Evolutionary conservation across 2,888 invertebrate genomes (phyloP).

Genomic region (Matsumyia berberina): DNA sequence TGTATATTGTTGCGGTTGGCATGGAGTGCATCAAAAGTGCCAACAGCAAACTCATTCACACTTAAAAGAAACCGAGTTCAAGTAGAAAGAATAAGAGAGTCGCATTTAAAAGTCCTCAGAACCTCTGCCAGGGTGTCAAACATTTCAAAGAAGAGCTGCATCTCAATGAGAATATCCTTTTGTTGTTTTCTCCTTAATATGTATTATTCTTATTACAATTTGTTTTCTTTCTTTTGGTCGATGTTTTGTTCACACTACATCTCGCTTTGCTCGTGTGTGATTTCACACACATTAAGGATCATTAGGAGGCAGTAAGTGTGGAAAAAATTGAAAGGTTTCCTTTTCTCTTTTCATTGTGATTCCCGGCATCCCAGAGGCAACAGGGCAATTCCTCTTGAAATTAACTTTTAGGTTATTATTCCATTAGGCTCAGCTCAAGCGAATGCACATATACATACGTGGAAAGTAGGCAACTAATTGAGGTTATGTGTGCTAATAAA

Average conservation of each 20-base stretch:
- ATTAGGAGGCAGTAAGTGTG: constrained; percentile 47
- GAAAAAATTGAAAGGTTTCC: constrained; percentile 7
- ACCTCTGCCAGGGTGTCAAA: constrained; percentile 44
- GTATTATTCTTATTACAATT: constrained; percentile 59
- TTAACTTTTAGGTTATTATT: constrained; percentile 65
- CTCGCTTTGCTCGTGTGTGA: background rate
- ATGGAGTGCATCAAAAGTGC: constrained; percentile 40
- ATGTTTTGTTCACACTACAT: constrained; percentile 41
- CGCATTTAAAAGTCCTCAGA: constrained; percentile 45
- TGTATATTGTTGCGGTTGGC: constrained; percentile 48
- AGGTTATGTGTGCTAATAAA: constrained; percentile 47
- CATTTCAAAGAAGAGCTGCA: constrained; percentile 16
- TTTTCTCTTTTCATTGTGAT: constrained; percentile 17
- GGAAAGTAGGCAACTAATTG: constrained; percentile 19
- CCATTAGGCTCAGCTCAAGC: constrained; percentile 51
- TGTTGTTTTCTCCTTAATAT: constrained; percentile 52
- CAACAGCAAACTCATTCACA: constrained; percentile 61
- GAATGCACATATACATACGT: background rate
- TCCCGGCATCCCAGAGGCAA: constrained; percentile 40
- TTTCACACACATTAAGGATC: constrained; percentile 33
- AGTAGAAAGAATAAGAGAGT: constrained; percentile 30
- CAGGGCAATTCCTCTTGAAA: constrained; percentile 57
- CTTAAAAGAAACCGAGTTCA: constrained; percentile 33
- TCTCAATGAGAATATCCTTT: constrained; percentile 45
- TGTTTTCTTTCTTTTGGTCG: constrained; percentile 35